Base-by-base conservation (phyloP, 1,140 invertebrate species). In the Drosophila oshimai region DNA sequence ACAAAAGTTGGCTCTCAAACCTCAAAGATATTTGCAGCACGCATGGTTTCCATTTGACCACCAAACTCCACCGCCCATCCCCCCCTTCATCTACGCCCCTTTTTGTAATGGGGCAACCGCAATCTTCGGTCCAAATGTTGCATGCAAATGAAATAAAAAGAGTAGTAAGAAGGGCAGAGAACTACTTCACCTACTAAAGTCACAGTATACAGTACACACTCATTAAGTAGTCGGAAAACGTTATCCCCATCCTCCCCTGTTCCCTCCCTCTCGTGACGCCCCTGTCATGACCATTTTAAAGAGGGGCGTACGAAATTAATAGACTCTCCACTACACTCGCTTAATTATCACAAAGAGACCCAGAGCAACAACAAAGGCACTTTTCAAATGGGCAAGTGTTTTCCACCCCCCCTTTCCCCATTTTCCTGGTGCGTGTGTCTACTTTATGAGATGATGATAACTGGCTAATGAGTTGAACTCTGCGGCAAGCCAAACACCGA, bases 391-490 rank as follows among this genome's bases (percentile, higher is more conserved):
- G 76, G 55, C 76, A 86, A 87, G 68, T 69, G 53, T 69, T 80
- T 80, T 69, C 39, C 37, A 47, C 10, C 15, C 13, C 26, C 31
- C 17, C n/a, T 6, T 4, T 3, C 2, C n/a, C 42, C 37, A 13
- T n/a, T 29, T 45, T 20, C 24, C 47, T 45, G 31, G 68, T 79
- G 78, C 69, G 69, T 74, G 79, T 61, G 76, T 57, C 46, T 64
- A 68, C 81, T 86, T 86, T 86, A 86, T 86, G 87, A 86, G 81
- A 74, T 86, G 81, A 87, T 86, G 81, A 86, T 86, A 86, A 87
- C 81, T 81, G 76, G 81, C 81, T 86, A 86, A 86, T 86, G 81
- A 86, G 81, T 69, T 88, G 78, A 50, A 83, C 78, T 77, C 55
- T 54, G 72, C 67, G 72, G 70, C 67, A 80, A 72, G 72, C 60